Evolutionary conservation across 1,140 invertebrate genomes (phyloP), one percentile per base, ranked within the genome.

Genomic region (Calycopis cecrops): DNA sequence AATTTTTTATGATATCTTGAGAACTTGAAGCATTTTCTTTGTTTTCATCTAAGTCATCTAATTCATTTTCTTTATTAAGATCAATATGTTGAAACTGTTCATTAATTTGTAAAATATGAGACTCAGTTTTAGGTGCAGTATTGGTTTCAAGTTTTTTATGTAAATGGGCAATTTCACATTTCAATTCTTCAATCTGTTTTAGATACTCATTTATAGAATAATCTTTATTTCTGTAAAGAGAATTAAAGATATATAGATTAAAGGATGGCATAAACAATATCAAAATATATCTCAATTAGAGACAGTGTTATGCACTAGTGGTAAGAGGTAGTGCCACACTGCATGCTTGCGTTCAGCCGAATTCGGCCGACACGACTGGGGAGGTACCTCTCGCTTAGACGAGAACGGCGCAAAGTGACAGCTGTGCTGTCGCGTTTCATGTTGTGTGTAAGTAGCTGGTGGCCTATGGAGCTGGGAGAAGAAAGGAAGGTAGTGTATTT

Each of bases 171-270:
- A 84, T 76, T 67, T 79, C 69, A 70, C 62, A 69, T 74, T 84
- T 85, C 17, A 79, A 61, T 44, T 86, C 81, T 59, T 86, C 79
- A 63, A 86, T 83, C 63, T 85, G 81, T 64, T 77, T 84, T 55
- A 71, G 73, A 40, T 84, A 83, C 59, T 87, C 84, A 33, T 57
- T 51, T 53, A 87, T 82, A 40, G 84, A 79, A 21, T 73, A 69
- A 60, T 87, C 79, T 61, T 85, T 87, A 53, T 87, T 87, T 55
- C 84, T 87, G 28, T 57, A 37, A 50, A 42, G 21, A 21, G 56
- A 18, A 51, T 48, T 53, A 40, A 38, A 42, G 57, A 4, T 52
- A 53, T 38, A 51, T n/a, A n/a, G n/a, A n/a, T n/a, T n/a, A n/a
- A n/a, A n/a, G n/a, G n/a, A n/a, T n/a, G n/a, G n/a, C n/a, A n/a